These are phyloP conservation scores for Octodon degus DNA, from an alignment of 2,113 vertebrate genomes.

Conservation along the genomic window DNA sequence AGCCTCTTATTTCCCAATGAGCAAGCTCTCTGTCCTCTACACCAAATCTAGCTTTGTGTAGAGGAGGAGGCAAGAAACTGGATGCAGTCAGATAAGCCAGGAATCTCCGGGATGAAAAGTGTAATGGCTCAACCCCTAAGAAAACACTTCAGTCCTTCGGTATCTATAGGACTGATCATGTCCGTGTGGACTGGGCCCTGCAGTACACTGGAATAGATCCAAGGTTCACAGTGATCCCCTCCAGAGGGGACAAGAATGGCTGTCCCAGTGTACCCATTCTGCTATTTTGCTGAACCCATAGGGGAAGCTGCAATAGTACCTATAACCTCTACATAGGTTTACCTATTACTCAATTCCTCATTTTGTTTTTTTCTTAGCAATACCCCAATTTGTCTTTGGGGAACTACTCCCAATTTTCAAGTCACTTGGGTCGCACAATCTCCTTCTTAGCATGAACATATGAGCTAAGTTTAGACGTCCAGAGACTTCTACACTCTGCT, in stretches of 20 bases:
- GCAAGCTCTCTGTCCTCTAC: background rate
- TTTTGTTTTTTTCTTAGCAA: background rate
- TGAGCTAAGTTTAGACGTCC: background rate
- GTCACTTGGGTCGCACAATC: background rate
- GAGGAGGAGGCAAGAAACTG: background rate
- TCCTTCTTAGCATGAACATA: background rate
- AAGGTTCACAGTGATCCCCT: background rate
- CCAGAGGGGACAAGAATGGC: background rate
- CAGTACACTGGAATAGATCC: background rate
- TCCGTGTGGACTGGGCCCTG: background rate
- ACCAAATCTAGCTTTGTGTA: background rate
- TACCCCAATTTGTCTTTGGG: background rate
- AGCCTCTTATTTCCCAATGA: background rate
- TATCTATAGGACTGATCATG: background rate
- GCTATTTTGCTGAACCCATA: background rate
- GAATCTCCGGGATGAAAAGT: constrained; percentile 10
- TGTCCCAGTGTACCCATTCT: background rate
- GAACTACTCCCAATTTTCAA: background rate
- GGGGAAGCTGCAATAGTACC: constrained; percentile 33
- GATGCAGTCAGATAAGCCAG: background rate
- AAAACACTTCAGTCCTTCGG: constrained; percentile 34
- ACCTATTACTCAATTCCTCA: background rate
- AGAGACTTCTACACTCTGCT: background rate
- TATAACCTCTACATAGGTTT: background rate
- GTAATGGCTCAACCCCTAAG: background rate